A percentile compares a stretch with the other conserved stretches of the same genome.
These are phyloP conservation scores for Tautogolabrus adspersus DNA, from an alignment of 2,113 vertebrate genomes.

Conservation along the genomic window DNA sequence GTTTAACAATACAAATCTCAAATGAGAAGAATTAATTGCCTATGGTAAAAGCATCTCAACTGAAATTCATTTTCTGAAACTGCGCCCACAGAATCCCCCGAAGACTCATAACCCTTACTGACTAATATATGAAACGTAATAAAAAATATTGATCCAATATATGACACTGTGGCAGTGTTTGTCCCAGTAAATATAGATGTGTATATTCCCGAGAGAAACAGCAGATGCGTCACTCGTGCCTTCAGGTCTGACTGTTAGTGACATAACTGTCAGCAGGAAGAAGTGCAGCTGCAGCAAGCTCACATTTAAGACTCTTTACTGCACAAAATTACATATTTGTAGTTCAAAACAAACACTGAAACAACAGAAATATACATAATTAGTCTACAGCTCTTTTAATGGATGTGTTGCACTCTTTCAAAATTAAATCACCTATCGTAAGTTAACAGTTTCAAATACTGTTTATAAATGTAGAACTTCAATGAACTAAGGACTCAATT, in stretches of 20 bases:
- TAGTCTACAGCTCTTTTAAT: not conserved
- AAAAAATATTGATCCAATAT: not conserved
- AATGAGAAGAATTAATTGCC: too few relatives aligned
- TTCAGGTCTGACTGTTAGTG: constrained; percentile 11
- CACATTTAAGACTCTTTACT: constrained; percentile 1
- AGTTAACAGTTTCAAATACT: not conserved
- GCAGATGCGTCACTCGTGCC: constrained; percentile 42
- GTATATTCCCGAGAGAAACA: constrained; percentile 19
- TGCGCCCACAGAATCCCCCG: not conserved
- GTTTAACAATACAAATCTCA: not conserved
- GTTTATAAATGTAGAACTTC: not conserved
- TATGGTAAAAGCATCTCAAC: not conserved
- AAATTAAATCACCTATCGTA: too few relatives aligned
- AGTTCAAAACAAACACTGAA: not conserved
- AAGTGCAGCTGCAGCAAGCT: constrained; percentile 18
- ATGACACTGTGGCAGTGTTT: not conserved
- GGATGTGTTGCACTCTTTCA: too few relatives aligned
- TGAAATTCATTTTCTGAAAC: not conserved
- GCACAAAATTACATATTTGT: not conserved
- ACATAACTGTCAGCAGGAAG: constrained; percentile 21
- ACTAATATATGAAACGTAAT: not conserved
- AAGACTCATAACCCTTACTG: not conserved
- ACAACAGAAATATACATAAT: not conserved
- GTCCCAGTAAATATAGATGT: constrained; percentile 10
- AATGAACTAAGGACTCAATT: too few relatives aligned